phyloP scores from a whole-genome alignment of 2,113 vertebrate species.

The Andinoacara biseriatus region DNA sequence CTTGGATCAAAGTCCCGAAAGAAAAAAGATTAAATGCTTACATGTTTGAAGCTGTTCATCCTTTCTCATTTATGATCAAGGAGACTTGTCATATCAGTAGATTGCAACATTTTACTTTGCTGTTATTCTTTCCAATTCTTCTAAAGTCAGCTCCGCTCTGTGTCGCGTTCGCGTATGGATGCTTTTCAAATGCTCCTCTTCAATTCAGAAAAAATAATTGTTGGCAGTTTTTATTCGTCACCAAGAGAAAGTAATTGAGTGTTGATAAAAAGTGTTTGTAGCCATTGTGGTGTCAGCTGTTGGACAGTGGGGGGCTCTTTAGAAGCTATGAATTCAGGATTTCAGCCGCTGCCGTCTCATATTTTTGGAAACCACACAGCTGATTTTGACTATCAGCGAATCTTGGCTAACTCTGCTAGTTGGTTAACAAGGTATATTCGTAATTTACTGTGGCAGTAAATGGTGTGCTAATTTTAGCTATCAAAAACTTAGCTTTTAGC shows the following conservation, averaged over 20 bases:
- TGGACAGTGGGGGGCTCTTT: no score
- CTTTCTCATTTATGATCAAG: background rate
- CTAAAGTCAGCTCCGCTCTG: background rate
- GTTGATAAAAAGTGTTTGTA: background rate
- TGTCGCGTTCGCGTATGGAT: background rate
- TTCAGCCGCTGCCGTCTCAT: background rate
- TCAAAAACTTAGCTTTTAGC: background rate
- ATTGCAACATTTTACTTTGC: background rate
- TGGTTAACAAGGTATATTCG: background rate
- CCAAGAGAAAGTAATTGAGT: background rate
- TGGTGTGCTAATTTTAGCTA: background rate
- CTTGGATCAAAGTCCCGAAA: slow-evolving; percentile 6
- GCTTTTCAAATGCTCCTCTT: background rate
- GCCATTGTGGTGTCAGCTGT: no score
- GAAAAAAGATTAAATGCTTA: slow-evolving; percentile 19
- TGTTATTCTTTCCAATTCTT: background rate
- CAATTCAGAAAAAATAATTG: background rate
- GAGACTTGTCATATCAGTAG: background rate
- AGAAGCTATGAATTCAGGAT: no score
- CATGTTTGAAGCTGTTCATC: slow-evolving; percentile 1
- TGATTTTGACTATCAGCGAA: background rate
- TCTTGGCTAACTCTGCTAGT: background rate
- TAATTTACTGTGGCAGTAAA: background rate
- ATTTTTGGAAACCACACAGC: background rate
- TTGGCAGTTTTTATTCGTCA: background rate